Conservation (phyloP, 2,888 invertebrate genomes). For the Acrobasis suavella region DNA sequence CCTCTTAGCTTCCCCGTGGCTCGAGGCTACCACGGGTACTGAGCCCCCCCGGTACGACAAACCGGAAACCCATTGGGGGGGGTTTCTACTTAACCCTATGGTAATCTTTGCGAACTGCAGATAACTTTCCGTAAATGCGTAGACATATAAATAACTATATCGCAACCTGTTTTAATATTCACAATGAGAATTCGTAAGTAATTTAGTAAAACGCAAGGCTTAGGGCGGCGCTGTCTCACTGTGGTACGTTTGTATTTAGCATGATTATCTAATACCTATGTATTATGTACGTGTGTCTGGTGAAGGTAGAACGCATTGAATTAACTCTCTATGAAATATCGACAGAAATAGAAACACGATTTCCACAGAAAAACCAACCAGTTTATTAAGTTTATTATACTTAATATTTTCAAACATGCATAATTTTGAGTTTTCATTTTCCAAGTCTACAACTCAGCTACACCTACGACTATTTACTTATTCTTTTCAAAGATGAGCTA, state of each 20-base stretch:
- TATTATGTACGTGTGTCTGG: slow-evolving; percentile 9
- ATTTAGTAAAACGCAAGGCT: slow-evolving; percentile 44
- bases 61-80: no score
- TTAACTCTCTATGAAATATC: background rate
- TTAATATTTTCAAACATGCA: background rate
- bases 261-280: slow-evolving; percentile 9
- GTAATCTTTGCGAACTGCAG: no score
- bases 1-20: no score
- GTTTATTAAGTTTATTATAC: no score
- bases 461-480: no score
- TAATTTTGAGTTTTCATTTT: no score
- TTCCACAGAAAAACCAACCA: background rate
- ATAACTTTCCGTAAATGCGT: background rate
- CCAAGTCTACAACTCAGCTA: no score
- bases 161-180: slow-evolving; percentile 38
- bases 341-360: background rate
- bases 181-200: slow-evolving; percentile 41
- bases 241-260: slow-evolving; percentile 45
- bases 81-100: no score
- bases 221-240: slow-evolving; percentile 42
- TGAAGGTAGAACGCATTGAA: background rate
- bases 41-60: no score
- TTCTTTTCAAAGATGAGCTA: no score
- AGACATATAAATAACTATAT: slow-evolving; percentile 9
- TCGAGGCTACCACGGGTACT: no score